Conservation (phyloP, 2,113 vertebrate species). For the Cochlearius cochlearius region DNA sequence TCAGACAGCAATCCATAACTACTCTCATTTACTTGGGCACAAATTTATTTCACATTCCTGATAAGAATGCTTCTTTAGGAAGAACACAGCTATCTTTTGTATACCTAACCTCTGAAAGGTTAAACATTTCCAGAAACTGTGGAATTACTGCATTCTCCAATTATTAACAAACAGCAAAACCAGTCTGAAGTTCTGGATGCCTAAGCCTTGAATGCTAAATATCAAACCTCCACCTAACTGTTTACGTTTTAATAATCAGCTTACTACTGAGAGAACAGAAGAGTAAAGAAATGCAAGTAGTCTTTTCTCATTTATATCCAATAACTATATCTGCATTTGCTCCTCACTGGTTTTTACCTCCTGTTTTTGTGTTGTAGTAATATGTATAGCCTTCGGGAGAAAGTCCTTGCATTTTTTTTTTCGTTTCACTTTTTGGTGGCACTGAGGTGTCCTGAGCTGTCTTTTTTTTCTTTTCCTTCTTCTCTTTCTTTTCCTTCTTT, state of each 20-base stretch:
- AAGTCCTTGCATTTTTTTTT: conserved; percentile 76
- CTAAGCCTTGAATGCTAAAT: not conserved
- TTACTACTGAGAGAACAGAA: not conserved
- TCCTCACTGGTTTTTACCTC: conserved; percentile 68
- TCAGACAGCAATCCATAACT: not conserved
- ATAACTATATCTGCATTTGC: not conserved
- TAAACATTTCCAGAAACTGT: not conserved
- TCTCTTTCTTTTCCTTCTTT: conserved; percentile 50
- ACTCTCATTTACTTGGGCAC: not conserved
- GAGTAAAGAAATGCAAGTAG: not conserved
- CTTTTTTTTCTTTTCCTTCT: conserved; percentile 73
- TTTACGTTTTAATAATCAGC: not conserved
- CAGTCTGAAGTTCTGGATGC: not conserved
- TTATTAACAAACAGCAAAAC: not conserved
- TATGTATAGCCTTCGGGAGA: conserved; percentile 78
- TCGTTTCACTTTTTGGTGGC: not conserved
- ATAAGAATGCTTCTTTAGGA: not conserved
- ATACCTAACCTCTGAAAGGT: not conserved
- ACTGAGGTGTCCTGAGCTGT: not conserved
- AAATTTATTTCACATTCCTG: not conserved
- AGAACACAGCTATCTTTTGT: not conserved
- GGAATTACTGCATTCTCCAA: not conserved
- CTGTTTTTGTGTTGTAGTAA: conserved; percentile 77
- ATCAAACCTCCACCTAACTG: not conserved
- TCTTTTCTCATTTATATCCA: not conserved